Evolutionary conservation across 1,140 invertebrate species (phyloP).

Genomic region (Dicyema japonicum): DNA sequence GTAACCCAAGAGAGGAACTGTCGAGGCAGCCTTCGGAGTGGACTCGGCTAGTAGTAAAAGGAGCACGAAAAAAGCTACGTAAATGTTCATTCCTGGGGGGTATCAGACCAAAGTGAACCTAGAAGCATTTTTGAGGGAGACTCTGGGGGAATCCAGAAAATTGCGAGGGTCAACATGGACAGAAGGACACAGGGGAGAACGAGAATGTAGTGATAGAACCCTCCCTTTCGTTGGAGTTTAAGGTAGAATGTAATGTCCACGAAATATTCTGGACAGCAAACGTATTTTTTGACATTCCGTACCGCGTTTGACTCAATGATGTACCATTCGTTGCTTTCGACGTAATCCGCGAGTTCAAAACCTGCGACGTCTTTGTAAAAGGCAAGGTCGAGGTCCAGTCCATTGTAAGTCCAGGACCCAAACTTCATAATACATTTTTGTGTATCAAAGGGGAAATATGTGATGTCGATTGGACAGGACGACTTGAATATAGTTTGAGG

Average conservation of each 20-base stretch:
- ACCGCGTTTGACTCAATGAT: constrained; percentile 1
- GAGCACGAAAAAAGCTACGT: constrained; percentile 5
- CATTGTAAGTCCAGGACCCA: constrained; percentile 26
- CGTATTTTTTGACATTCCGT: constrained; percentile 3
- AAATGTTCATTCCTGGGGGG: constrained; percentile 5
- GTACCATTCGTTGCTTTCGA: constrained; percentile 7
- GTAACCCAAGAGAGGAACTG: constrained; percentile 4
- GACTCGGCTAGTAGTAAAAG: constrained; percentile 4
- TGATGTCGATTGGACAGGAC: constrained; percentile 30
- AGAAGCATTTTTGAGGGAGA: constrained; percentile 21
- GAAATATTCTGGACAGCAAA: constrained; percentile 5
- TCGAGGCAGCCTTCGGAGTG: constrained; percentile 3
- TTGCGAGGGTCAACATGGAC: constrained; percentile 17
- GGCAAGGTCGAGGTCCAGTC: constrained; percentile 24
- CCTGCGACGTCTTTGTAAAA: constrained; percentile 7
- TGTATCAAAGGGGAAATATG: constrained; percentile 33
- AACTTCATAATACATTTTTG: constrained; percentile 30
- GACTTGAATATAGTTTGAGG: constrained; percentile 30
- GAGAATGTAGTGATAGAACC: constrained; percentile 5
- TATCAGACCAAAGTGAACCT: constrained; percentile 9
- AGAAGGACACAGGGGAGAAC: constrained; percentile 7
- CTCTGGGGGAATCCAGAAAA: constrained; percentile 21
- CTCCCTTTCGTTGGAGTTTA: constrained; percentile 5
- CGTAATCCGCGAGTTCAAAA: constrained; percentile 8
- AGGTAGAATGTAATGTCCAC: constrained; percentile 5